Evolutionary conservation across 1,140 invertebrate genomes (phyloP), one percentile per base, ranked within the genome.

Genomic region (Doryteuthis pealeii): DNA sequence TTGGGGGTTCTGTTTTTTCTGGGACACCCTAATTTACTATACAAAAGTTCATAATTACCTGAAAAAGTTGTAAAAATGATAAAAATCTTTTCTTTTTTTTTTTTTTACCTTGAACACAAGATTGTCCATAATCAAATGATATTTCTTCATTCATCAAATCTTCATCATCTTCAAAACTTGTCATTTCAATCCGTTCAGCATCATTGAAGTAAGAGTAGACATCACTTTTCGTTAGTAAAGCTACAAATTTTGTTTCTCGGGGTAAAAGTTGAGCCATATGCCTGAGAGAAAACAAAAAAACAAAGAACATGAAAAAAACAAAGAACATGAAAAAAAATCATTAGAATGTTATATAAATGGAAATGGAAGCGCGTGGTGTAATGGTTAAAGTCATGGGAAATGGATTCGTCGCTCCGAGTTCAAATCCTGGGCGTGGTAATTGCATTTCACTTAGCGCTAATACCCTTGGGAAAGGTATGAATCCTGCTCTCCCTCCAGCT

Each of bases 181-280:
- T 30, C 66, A 68, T 68, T 35, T 68, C 66, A 10, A 68, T 32
- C 15, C 66, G 32, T 68, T 68, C 66, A 10, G 1, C 31, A 8
- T 68, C 66, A 1, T 18, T 68, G 26, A 68, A 32, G 28, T 68
- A 35, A 3, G 66, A 32, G 6, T 68, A 68, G 22, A 68, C 66
- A 68, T 68, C 66, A 10, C 66, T 68, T 35, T 68, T 68, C 6
- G 66, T 68, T 18, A 68, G 28, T 26, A 68, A 32, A 15, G 66
- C 66, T 18, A 68, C 66, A 68, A 68, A 68, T 26, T 68, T 68
- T 32, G 66, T 68, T 33, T 68, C 66, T 68, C 66, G 3, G 26
- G 66, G 66, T 18, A 68, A 33, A 31, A 68, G 30, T 32, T 68
- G 66, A 68, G 66, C 66, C n/a, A 68, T 26, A 32, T 68, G 31